Evolutionary conservation across 2,797 vertebrate genomes (phyloP), one percentile per base, ranked within the genome.

Genomic region (Odontamblyopus rebecca): DNA sequence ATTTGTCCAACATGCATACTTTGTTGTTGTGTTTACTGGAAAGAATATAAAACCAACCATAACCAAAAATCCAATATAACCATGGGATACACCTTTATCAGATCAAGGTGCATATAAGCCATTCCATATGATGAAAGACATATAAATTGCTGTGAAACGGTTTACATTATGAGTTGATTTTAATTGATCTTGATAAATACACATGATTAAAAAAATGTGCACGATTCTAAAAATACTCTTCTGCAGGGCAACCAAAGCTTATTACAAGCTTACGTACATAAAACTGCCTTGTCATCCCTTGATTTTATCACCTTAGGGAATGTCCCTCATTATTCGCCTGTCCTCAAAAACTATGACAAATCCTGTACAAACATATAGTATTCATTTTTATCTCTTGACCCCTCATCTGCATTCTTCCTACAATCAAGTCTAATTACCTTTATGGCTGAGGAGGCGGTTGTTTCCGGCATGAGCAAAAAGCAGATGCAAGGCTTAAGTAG

Each of bases 401-500:
- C n/a, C 5, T 19, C 23, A 4, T 54, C 77, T 75, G 62, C 44
- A 65, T 67, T 57, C 19, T 4, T 51, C 57, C 18, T 19, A 67
- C 44, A 29, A 27, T 64, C 54, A 57, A 32, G 61, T 4, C 26
- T 74, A 69, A 74, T 74, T 66, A 67, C 68, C 38, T 74, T 60
- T 1, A 73, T 38, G 19, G 41, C 29, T 4, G 27, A 18, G 68
- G 41, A 77, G 71, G 62, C 32, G 48, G 77, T 44, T 64, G 32
- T 74, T 71, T 57, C 38, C 53, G 66, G 61, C 72, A 18, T 6
- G 60, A 67, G 54, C 61, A 77, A 81, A 77, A 74, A 35, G 81
- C 78, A 69, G 27, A 61, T 70, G 68, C 61, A 18, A 65, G 71
- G 63, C 68, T 78, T 73, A 72, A 74, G 78, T 86, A 79, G 75